A percentile compares a stretch with the other conserved stretches of the same genome.
These are phyloP conservation scores for Luffia ferchaultella DNA, from an alignment of 2,888 invertebrate species.

Conservation along the genomic window DNA sequence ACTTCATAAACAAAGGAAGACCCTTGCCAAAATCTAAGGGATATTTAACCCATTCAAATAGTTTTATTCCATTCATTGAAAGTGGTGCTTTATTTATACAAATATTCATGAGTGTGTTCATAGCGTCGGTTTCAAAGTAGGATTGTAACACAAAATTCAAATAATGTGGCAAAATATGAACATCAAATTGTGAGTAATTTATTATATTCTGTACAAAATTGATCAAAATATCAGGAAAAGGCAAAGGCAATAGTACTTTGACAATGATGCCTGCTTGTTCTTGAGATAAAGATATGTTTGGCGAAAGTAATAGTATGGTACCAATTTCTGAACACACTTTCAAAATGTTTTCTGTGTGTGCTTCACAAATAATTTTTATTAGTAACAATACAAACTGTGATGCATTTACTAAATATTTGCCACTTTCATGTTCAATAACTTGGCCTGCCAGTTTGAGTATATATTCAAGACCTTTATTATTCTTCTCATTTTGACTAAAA, in stretches of 20 bases:
- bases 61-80: conserved; percentile 64
- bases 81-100: conserved; percentile 72
- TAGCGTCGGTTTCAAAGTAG: conserved; percentile 58
- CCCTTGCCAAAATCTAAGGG: conserved; percentile 65
- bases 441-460: conserved; percentile 68
- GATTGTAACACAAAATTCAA: conserved; percentile 65
- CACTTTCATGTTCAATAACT: conserved; percentile 69
- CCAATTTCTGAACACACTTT: conserved; percentile 63
- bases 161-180: conserved; percentile 74
- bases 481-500: conserved; percentile 32
- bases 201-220: conserved; percentile 73
- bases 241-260: conserved; percentile 67
- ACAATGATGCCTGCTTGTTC: conserved; percentile 76
- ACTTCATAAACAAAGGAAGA: conserved; percentile 38
- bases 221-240: conserved; percentile 64
- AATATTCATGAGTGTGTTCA: conserved; percentile 72
- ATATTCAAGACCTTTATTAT: conserved; percentile 39
- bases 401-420: conserved; percentile 69
- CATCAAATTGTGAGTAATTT: conserved; percentile 74
- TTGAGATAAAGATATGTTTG: conserved; percentile 72
- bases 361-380: conserved; percentile 52
- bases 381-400: conserved; percentile 67
- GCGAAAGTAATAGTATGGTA: conserved; percentile 66
- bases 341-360: conserved; percentile 50
- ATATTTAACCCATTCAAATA: conserved; percentile 73